Conservation (phyloP, 2,888 invertebrate species). For the Drosophila neoperkinsi region DNA sequence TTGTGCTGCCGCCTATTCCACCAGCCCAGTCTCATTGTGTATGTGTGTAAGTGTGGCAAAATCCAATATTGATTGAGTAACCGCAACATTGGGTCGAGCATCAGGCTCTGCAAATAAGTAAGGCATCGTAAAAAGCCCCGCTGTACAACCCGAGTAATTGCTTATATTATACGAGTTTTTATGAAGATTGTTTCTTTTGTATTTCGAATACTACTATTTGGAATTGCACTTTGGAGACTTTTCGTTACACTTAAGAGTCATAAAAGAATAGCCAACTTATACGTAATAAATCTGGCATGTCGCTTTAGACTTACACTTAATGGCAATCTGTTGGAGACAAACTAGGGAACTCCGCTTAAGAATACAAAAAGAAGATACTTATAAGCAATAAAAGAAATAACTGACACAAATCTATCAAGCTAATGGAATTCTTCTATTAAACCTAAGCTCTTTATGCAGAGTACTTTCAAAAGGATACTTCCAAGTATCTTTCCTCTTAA, state of each 20-base stretch:
- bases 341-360: conserved; percentile 1
- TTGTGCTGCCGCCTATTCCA: not conserved
- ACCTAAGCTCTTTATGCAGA: not conserved
- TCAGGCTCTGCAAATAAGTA: conserved; percentile 56
- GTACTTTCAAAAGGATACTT: not conserved
- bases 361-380: not conserved
- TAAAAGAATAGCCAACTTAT: conserved; percentile 28
- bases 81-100: conserved; percentile 58
- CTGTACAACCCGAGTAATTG: conserved; percentile 45
- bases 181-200: conserved; percentile 63
- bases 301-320: conserved; percentile 1
- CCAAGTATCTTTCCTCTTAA: not conserved
- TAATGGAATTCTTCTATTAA: not conserved
- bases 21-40: not conserved
- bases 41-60: conserved; percentile 46
- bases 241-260: conserved; percentile 48
- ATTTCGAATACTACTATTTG: conserved; percentile 30
- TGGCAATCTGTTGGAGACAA: conserved; percentile 1
- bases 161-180: conserved; percentile 63
- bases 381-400: not conserved
- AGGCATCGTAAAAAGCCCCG: conserved; percentile 56
- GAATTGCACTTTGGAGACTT: conserved; percentile 61
- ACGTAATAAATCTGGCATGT: conserved; percentile 37
- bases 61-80: conserved; percentile 76
- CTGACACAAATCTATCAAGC: not conserved